Base-by-base conservation (phyloP, 2,113 vertebrate species). In the Poeciliopsis retropinna region DNA sequence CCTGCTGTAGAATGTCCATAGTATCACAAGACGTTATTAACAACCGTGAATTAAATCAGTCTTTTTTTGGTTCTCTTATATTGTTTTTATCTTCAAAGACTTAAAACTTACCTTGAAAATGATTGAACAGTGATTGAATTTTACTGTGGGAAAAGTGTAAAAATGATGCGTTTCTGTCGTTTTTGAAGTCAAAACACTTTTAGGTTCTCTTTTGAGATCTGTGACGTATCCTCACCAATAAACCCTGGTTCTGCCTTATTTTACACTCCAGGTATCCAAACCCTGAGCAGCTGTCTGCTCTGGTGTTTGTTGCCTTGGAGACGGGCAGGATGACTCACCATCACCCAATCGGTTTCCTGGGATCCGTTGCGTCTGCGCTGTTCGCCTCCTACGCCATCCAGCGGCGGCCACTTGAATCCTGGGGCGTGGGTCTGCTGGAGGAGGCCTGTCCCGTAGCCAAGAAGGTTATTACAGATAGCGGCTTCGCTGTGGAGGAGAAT, bases 291-390 rank as follows among this genome's bases (percentile, higher is more conserved):
- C 87, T 96, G 65, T 72, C 91, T 1, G 90, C 91, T 0, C 73
- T 96, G 85, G 94, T 96, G 75, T 84, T 76, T 0, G 93, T 95
- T 82, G 95, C 95, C 17, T 83, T 95, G 34, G 95, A 96, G 86
- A 95, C 94, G 0, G 95, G 94, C 62, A 92, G 95, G 77, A 96
- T 96, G 96, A 96, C 95, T 34, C 96, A 96, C 34, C 93, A 95
- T 82, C 95, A 96, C 85, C 95, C 96, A 39, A 96, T 94, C 0
- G 96, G 95, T 67, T 95, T 94, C 69, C 91, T 96, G 4, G 95
- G 95, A 2, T 92, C 93, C 0, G 88, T 96, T 4, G 94, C 95
- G 0, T 89, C 95, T 0, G 95, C 95, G 0, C 93, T 96, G 29
- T 96, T 96, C 60, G 88, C 94, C 0, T 69, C 95, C 0, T 95